Percentiles rank a stretch among this genome's conserved stretches.
These are phyloP conservation scores for Poeciliopsis turneri DNA, from an alignment of 2,797 vertebrate species.

Conservation along the genomic window DNA sequence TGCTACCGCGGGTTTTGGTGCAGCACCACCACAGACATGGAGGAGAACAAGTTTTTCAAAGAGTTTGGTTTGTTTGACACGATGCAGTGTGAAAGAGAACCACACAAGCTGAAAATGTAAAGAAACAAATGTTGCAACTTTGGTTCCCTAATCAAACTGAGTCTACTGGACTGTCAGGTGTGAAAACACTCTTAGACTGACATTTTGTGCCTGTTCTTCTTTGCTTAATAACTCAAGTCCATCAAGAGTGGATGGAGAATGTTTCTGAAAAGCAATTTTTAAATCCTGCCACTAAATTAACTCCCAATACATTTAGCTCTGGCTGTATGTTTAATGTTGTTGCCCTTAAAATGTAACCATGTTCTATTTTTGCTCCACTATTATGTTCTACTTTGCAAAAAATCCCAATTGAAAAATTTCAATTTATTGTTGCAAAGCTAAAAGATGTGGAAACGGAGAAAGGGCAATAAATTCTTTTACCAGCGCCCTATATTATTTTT, in stretches of 20 bases:
- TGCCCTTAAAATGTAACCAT: neutral
- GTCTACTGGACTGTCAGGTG: too few species aligned
- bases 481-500: neutral
- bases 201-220: neutral
- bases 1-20: too few species aligned
- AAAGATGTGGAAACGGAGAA: neutral
- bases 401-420: neutral
- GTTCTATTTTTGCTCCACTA: neutral
- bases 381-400: neutral
- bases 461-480: neutral
- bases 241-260: neutral
- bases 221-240: neutral
- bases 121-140: too few species aligned
- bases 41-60: too few species aligned
- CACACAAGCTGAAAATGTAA: too few species aligned
- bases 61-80: too few species aligned
- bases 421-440: neutral
- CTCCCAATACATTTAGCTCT: neutral
- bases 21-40: too few species aligned
- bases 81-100: too few species aligned
- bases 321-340: neutral
- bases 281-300: neutral
- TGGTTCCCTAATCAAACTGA: too few species aligned
- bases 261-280: neutral
- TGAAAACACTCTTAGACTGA: neutral